Base-by-base conservation (phyloP, 2,888 invertebrate genomes). In the Cheilosia grossa region DNA sequence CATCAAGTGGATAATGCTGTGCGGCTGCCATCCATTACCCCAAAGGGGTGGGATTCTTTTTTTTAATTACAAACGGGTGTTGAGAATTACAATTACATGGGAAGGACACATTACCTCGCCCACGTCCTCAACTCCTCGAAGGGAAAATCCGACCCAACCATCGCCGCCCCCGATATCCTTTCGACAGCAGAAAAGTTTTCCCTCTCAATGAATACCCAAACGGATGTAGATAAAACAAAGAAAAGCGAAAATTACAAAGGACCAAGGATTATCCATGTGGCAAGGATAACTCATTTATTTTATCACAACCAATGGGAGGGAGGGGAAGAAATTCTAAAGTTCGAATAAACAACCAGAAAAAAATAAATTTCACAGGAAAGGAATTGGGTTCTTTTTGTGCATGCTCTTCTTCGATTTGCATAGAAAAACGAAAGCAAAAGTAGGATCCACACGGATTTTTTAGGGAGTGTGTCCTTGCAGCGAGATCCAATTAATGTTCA, bases 271-370 rank as follows among this genome's bases (percentile, higher is more conserved):
- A 83, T 75, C 83, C 79, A 75, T 75, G 79, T 79, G 83, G 79
- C 74, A 66, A 79, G 79, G 83, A 79, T 83, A 83, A 83, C 74
- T 83, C 79, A 83, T 83, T 79, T 83, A 83, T 83, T 74, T 79
- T 61, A 74, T 74, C 59, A 33, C 54, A 42, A 21, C 58, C 49
- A 66, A 66, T 33, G 59, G 59, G 10, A 19, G 24, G 59, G 49
- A 5, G 44, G 72, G 66, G 51, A 5, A 54, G 53, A 40, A 54
- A 33, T 2, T 6, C 17, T 21, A 54, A 53, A 54, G 67, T 64
- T 59, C 73, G 49, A 73, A 66, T 58, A 19, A 44, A 44, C 6
- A 66, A 63, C 24, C 3, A 64, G 70, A 59, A 66, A 19, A 15
- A 24, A 51, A 51, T 0, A 24, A 49, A 24, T n/a, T 15, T 19